Evolutionary conservation across 2,888 invertebrate species (phyloP).

Genomic region (Didymodactylos carnosus): DNA sequence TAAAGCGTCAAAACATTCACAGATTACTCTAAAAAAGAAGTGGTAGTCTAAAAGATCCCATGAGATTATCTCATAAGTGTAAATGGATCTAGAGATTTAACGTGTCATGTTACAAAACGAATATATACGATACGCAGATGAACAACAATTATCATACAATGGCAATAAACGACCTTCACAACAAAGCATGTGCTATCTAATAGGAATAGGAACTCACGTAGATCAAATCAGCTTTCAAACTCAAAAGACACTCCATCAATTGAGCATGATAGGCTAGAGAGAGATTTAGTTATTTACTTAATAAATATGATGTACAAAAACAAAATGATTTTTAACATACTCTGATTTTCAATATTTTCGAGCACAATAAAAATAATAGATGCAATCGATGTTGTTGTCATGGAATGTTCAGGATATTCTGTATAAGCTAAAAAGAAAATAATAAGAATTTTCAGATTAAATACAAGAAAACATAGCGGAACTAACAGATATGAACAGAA

Average conservation of each 20-base stretch:
- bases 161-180: neutral
- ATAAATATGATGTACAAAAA: constrained; percentile 16
- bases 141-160: too few species aligned
- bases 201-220: constrained; percentile 36
- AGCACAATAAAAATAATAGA: constrained; percentile 91
- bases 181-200: neutral
- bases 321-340: constrained; percentile 36
- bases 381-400: constrained; percentile 39
- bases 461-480: neutral
- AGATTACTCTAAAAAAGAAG: too few species aligned
- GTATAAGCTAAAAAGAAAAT: constrained; percentile 9
- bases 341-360: constrained; percentile 77
- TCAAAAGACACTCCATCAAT: constrained; percentile 82
- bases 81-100: too few species aligned
- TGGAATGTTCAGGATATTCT: constrained; percentile 21
- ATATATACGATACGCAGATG: too few species aligned
- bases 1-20: too few species aligned
- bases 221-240: constrained; percentile 65
- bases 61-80: too few species aligned
- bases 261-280: constrained; percentile 85
- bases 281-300: constrained; percentile 14
- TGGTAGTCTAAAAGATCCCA: too few species aligned
- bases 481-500: too few species aligned
- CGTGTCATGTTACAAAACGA: too few species aligned
- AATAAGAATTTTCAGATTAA: neutral